Evolutionary conservation across 1,140 invertebrate species (phyloP).

Genomic region (Diploscapter pachys): DNA sequence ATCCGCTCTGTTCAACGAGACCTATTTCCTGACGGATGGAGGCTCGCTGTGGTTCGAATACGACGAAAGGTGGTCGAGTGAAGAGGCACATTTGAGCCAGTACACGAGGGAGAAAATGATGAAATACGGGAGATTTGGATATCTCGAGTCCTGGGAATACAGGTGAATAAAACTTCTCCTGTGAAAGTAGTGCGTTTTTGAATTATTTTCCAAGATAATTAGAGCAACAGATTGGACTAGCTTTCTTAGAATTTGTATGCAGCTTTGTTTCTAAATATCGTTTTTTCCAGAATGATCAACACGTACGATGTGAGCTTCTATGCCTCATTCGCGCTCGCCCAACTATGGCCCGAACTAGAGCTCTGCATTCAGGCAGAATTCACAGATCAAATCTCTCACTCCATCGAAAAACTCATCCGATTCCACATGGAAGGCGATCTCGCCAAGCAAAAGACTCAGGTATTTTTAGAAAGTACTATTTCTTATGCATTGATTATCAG

Average conservation of each 20-base stretch:
- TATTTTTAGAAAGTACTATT: no score
- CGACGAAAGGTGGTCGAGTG: conserved; percentile 40
- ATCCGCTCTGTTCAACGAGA: conserved; percentile 86
- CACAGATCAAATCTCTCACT: conserved; percentile 48
- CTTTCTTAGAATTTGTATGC: background rate
- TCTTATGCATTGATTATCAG: no score
- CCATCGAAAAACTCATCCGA: conserved; percentile 39
- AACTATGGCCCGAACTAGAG: conserved; percentile 87
- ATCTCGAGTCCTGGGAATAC: conserved; percentile 60
- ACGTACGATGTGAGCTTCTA: conserved; percentile 96
- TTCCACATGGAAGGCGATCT: conserved; percentile 67
- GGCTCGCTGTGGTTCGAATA: conserved; percentile 79
- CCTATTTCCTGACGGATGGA: conserved; percentile 87
- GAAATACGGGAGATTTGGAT: conserved; percentile 62
- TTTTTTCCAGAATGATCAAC: conserved; percentile 76
- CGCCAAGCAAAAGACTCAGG: conserved; percentile 60
- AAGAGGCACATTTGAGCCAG: conserved; percentile 42
- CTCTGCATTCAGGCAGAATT: conserved; percentile 77
- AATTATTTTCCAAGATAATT: background rate
- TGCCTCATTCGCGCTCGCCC: conserved; percentile 80
- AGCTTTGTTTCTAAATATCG: background rate
- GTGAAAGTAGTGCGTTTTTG: background rate
- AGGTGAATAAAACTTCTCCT: background rate
- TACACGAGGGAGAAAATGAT: conserved; percentile 53
- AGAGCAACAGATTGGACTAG: background rate